phyloP scores from a whole-genome alignment of 2,797 vertebrate genomes.

The Sternarchorhynchus goeldii region DNA sequence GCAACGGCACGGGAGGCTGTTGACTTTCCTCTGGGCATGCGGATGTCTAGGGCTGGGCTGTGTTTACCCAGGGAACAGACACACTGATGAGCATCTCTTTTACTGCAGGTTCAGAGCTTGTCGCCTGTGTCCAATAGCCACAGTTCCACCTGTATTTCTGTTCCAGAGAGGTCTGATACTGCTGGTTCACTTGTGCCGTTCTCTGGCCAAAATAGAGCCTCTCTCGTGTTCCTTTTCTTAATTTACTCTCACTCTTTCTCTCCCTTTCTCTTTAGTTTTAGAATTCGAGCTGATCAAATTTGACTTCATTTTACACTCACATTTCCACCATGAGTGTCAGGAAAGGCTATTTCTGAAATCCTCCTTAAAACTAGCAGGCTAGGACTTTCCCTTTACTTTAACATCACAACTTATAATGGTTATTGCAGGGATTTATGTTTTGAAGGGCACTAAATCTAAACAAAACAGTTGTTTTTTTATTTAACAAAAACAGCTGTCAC shows the following conservation, averaged over 20 bases:
- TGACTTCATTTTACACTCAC: slow-evolving; percentile 61
- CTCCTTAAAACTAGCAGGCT: slow-evolving; percentile 5
- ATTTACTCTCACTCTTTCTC: slow-evolving; percentile 17
- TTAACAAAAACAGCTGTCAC: too few relatives aligned
- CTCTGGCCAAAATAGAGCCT: slow-evolving; percentile 21
- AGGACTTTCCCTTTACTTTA: slow-evolving; percentile 1
- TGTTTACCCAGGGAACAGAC: slow-evolving; percentile 15
- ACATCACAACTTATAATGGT: background rate
- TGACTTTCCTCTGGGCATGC: slow-evolving; percentile 2
- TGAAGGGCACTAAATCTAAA: background rate
- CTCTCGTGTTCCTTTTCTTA: background rate
- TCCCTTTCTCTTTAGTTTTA: slow-evolving; percentile 51
- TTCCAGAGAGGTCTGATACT: slow-evolving; percentile 23
- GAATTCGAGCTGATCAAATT: slow-evolving; percentile 70
- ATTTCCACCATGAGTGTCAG: slow-evolving; percentile 50
- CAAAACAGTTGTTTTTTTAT: background rate
- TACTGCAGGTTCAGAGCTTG: slow-evolving; percentile 13
- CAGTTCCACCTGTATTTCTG: background rate
- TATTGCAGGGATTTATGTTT: too few relatives aligned
- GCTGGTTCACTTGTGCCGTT: background rate
- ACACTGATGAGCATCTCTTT: slow-evolving; percentile 26
- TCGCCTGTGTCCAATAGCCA: background rate
- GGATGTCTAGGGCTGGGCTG: background rate
- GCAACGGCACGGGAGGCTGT: background rate
- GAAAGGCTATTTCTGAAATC: slow-evolving; percentile 8